These are phyloP conservation scores for Sclerurus mexicanus DNA, from an alignment of 2,113 vertebrate genomes.

Conservation along the genomic window DNA sequence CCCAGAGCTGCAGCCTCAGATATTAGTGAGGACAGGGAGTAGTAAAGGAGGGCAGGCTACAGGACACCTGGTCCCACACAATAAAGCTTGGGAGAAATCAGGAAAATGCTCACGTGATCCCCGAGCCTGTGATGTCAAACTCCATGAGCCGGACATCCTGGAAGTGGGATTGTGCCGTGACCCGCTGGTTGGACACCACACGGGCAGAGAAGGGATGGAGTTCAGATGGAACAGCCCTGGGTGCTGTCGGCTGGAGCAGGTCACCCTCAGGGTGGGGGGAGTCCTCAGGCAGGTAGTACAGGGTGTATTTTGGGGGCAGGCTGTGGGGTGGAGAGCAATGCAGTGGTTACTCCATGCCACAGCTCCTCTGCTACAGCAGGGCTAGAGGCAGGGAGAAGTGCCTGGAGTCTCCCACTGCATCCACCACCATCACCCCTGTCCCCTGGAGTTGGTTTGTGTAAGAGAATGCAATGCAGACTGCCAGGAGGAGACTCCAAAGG, in stretches of 20 bases:
- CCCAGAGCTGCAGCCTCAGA: neutral
- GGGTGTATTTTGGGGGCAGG: slow-evolving; percentile 81
- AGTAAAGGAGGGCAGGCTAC: neutral
- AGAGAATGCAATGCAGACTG: neutral
- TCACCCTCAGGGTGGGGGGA: fast-evolving
- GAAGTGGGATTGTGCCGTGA: slow-evolving; percentile 84
- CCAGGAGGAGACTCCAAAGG: neutral
- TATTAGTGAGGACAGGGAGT: neutral
- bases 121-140: slow-evolving; percentile 84
- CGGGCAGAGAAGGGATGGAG: slow-evolving; percentile 75
- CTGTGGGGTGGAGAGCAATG: slow-evolving; percentile 56
- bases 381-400: neutral
- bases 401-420: neutral
- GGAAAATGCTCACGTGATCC: slow-evolving; percentile 80
- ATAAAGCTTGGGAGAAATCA: neutral
- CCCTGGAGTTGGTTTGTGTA: neutral
- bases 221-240: slow-evolving; percentile 49
- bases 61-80: fast-evolving
- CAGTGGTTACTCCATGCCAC: neutral
- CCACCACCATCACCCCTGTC: neutral
- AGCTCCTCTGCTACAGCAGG: neutral
- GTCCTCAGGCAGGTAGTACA: slow-evolving; percentile 76
- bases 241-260: neutral
- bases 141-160: slow-evolving; percentile 93
- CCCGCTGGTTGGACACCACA: slow-evolving; percentile 80